phyloP scores from a whole-genome alignment of 2,113 vertebrate species.

The Formicarius rufipectus region DNA sequence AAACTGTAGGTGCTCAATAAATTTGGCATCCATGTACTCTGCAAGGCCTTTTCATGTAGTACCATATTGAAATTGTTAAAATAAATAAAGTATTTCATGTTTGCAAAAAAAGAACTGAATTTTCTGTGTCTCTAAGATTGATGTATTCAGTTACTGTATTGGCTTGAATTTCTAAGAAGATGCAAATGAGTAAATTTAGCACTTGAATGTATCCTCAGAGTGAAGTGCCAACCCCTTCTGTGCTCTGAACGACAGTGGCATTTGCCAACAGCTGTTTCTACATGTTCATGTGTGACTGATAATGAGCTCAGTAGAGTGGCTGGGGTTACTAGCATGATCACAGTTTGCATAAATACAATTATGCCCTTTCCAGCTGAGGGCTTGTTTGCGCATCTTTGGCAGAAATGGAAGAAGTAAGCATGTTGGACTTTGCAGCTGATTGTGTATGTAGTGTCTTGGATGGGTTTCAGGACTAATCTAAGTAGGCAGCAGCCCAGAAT shows the following conservation, averaged over 20 bases:
- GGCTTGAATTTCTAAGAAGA: neutral
- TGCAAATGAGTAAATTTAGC: neutral
- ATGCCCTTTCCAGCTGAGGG: neutral
- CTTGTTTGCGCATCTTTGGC: neutral
- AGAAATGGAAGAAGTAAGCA: neutral
- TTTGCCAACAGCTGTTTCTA: neutral
- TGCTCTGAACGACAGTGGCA: neutral
- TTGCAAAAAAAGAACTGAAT: neutral
- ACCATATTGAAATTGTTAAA: neutral
- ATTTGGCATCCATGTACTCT: neutral
- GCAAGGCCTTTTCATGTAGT: neutral
- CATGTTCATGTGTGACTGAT: neutral
- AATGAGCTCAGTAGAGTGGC: neutral
- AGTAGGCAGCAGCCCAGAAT: slow-evolving; percentile 24
- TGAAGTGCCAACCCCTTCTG: neutral
- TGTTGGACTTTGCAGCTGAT: neutral
- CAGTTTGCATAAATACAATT: neutral
- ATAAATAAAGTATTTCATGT: neutral
- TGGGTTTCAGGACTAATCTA: slow-evolving; percentile 10
- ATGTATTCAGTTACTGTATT: neutral
- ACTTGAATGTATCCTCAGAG: neutral
- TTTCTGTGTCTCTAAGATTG: neutral
- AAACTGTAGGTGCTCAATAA: neutral
- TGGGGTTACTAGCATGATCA: neutral
- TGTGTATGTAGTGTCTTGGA: neutral